Base-by-base conservation (phyloP, 2,113 vertebrate species). In the Synodontis membranacea region DNA sequence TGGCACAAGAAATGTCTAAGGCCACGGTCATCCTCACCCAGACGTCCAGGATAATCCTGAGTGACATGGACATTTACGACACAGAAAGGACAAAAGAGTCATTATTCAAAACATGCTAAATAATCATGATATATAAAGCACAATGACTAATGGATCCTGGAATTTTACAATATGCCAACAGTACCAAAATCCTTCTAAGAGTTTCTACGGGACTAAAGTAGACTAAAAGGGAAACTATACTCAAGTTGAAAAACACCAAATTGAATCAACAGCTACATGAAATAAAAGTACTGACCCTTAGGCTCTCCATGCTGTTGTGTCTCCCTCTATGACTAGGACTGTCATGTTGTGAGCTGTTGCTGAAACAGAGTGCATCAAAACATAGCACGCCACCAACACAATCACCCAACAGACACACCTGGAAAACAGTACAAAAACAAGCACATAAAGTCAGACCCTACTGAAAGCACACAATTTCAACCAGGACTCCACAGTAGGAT, bases 371-470 rank as follows among this genome's bases (percentile, higher is more conserved):
- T 88, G 98, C 98, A 84, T 99, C 98, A 72, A 99, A 99, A 90
- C 97, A 98, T 92, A 99, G 92, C 89, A 99, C 97, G 62, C 98
- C 98, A 62, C 98, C 98, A 87, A 99, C 96, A 44, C 97, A 99
- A 96, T 99, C 98, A 11, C 97, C 98, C 88, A 99, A 96, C 90
- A 99, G 95, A 92, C 97, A 98, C 48, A 99, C 97, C 98, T 99
- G 93, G 60, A 76, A 50, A 7, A 81, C 60, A 87, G 52, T 56
- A 62, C 72, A 85, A 42, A 87, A 42, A 87, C 76, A 84, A 48
- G 70, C n/a, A 58, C 39, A 82, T 50, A 50, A 48, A 15, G 83
- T 90, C 89, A 91, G 83, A n/a, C 48, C 21, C 46, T 31, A 48
- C 28, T 37, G 15, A 39, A 39, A 81, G 87, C 83, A 86, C 70